A percentile compares a stretch with the other conserved stretches of the same genome.
Conservation (phyloP, 53 echinoderm and acorn worm genomes). For the Mesocentrotus franciscanus region DNA sequence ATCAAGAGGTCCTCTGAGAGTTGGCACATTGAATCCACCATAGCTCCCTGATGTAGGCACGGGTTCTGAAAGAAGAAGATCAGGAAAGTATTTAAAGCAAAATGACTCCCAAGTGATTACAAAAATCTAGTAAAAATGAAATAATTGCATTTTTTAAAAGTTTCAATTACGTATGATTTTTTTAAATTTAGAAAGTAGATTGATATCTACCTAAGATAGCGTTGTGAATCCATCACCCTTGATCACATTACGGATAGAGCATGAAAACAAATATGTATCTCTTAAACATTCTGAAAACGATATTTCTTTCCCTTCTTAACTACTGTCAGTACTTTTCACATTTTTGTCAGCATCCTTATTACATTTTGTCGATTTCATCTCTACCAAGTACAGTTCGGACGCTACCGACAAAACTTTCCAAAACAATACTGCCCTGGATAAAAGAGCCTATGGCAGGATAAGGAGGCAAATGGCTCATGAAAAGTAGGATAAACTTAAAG, state of each 20-base stretch:
- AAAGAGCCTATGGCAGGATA: background rate
- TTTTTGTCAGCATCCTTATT: no score
- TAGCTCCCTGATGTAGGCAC: conserved; percentile 67
- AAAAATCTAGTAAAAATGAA: no score
- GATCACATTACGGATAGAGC: background rate
- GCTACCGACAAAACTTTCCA: no score
- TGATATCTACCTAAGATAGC: background rate
- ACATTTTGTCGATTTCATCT: no score
- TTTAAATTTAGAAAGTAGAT: background rate
- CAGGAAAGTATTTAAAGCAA: background rate
- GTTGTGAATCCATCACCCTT: background rate
- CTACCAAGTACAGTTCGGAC: no score
- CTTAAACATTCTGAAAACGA: background rate
- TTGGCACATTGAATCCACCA: conserved; percentile 71
- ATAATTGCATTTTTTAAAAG: no score
- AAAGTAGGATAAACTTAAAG: background rate
- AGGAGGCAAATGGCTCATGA: background rate
- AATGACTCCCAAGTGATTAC: no score
- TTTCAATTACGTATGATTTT: background rate
- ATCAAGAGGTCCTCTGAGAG: conserved; percentile 77
- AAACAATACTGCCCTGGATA: background rate
- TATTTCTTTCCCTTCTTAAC: background rate
- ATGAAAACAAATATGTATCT: background rate
- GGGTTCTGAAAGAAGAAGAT: background rate
- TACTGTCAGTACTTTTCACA: no score